Percentiles rank a stretch among this genome's conserved stretches.
phyloP scores from a whole-genome alignment of 2,797 vertebrate species.

The Sardinella longiceps region DNA sequence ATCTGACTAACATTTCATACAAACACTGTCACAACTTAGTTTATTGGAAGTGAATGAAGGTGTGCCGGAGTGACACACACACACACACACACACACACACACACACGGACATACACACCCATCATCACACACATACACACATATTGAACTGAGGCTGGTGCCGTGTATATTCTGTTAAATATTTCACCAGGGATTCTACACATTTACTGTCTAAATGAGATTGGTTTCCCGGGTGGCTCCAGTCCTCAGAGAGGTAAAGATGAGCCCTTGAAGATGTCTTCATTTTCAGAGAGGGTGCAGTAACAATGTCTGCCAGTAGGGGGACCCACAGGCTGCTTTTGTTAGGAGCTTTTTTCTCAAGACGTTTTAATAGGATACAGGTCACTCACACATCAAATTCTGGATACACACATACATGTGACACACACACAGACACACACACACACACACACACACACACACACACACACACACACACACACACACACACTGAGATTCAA shows the following conservation, averaged over 20 bases:
- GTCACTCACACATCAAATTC: background rate
- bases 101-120: background rate
- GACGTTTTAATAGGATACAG: background rate
- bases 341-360: background rate
- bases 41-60: background rate
- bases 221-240: background rate
- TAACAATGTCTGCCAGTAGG: background rate
- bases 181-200: background rate
- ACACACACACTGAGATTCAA: background rate
- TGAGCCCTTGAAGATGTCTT: background rate
- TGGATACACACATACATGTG: background rate
- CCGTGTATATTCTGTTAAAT: background rate
- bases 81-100: too few relatives aligned
- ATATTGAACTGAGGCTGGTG: background rate
- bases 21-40: background rate
- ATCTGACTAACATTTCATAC: background rate
- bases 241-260: background rate
- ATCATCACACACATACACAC: background rate
- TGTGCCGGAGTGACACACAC: background rate
- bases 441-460: slow-evolving; percentile 1
- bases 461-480: background rate
- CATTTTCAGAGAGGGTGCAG: background rate
- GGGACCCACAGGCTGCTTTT: slow-evolving; percentile 2
- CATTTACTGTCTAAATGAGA: background rate
- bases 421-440: background rate